phyloP scores from a whole-genome alignment of 2,113 vertebrate genomes.

The Daubentonia madagascariensis region DNA sequence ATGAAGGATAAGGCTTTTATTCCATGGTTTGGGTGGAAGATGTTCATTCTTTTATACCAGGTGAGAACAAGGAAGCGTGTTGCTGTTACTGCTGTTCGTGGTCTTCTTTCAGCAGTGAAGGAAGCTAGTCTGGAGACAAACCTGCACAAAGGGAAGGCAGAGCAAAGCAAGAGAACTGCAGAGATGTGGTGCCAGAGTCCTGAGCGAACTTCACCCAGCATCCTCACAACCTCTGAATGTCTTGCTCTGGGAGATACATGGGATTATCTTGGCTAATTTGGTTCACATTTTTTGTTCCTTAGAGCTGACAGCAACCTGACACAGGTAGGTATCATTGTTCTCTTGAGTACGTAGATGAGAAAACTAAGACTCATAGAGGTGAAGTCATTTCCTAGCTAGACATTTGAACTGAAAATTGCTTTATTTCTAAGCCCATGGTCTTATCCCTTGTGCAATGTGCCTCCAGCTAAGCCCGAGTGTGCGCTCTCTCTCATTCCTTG shows the following conservation, averaged over 20 bases:
- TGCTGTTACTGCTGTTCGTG: rapidly evolving
- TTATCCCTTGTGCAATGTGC: too few relatives aligned
- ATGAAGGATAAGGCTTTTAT: neutral
- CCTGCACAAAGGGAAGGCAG: rapidly evolving
- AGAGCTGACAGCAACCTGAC: neutral
- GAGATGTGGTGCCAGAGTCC: neutral
- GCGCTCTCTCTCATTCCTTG: neutral
- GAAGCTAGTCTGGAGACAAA: neutral
- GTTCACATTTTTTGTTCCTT: neutral
- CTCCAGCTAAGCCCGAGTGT: neutral
- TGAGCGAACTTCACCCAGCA: rapidly evolving
- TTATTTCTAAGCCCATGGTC: neutral
- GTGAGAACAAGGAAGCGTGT: rapidly evolving
- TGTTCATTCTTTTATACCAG: rapidly evolving
- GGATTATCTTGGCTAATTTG: neutral
- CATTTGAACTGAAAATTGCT: neutral
- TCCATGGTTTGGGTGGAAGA: rapidly evolving
- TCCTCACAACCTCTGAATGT: neutral
- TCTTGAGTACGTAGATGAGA: neutral
- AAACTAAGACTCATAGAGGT: neutral
- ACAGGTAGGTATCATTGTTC: neutral
- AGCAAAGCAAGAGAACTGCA: neutral
- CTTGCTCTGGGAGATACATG: neutral
- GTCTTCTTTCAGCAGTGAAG: neutral
- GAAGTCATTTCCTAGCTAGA: neutral